These are phyloP conservation scores for Porites divaricata DNA, from an alignment of 92 coral and sea anemone species.

Conservation along the genomic window DNA sequence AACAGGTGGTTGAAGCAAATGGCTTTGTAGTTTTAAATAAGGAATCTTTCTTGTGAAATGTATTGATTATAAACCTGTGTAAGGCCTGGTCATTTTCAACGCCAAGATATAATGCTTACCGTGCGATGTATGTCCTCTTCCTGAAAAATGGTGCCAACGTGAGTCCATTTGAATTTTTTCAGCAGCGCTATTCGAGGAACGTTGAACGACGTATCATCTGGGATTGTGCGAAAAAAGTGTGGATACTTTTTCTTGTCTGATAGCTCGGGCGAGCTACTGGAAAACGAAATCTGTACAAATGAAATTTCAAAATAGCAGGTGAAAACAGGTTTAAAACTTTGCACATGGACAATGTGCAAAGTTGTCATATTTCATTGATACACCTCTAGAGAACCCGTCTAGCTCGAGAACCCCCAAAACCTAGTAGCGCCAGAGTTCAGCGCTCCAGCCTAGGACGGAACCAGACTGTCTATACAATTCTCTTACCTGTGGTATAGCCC, in stretches of 20 bases:
- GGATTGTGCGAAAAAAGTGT: conserved; percentile 87
- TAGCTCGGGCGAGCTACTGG: conserved; percentile 83
- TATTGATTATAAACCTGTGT: background rate
- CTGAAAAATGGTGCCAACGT: conserved; percentile 77
- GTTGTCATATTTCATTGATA: too few species aligned
- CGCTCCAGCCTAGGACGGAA: background rate
- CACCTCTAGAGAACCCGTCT: too few species aligned
- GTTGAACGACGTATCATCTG: conserved; percentile 86
- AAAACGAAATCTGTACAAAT: conserved; percentile 71
- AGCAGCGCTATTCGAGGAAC: conserved; percentile 79
- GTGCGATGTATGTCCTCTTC: conserved; percentile 81
- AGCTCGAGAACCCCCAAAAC: too few species aligned
- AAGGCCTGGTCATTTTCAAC: background rate
- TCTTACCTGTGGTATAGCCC: conserved; percentile 91
- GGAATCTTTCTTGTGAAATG: background rate
- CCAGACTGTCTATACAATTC: background rate
- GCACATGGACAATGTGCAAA: too few species aligned
- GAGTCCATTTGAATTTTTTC: conserved; percentile 74
- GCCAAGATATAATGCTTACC: conserved; percentile 33
- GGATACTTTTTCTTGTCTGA: conserved; percentile 78
- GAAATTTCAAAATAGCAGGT: background rate
- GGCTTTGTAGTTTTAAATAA: too few species aligned
- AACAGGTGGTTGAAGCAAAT: too few species aligned
- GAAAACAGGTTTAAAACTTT: too few species aligned
- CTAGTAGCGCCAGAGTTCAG: background rate